Evolutionary conservation across 2,113 vertebrate genomes (phyloP), one percentile per base, ranked within the genome.

Genomic region (Steatornis caripensis): DNA sequence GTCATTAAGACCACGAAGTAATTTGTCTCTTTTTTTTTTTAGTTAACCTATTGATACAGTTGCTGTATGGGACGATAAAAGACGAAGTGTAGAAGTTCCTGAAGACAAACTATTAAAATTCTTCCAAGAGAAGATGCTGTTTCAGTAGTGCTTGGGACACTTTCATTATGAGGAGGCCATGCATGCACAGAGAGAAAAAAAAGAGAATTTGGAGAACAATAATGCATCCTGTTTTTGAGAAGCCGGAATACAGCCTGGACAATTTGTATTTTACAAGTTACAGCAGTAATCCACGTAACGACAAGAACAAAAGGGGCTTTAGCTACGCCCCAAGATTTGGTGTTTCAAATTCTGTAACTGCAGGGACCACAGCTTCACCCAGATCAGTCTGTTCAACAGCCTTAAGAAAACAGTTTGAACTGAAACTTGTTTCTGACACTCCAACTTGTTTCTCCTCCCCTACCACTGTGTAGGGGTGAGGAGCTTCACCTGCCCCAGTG

Each of bases 201-300:
- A 10, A 24, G 45, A 93, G 87, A 94, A 89, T 93, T 37, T 60
- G 51, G 76, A 97, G 89, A 96, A 96, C 91, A 96, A 95, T 94
- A 94, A 93, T 87, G 93, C 91, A 95, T 96, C 94, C 96, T 93
- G 93, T 91, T 95, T 96, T 96, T 89, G 70, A 96, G 84, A 81
- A 84, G 81, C 87, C 39, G 53, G 95, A 97, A 93, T 87, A 87
- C 55, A 93, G 80, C 41, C 48, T 19, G 87, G 74, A 97, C 93
- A 95, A 82, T 48, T 69, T 91, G 94, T 95, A 91, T 96, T 96
- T 91, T 72, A 94, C 27, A 79, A 82, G 61, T 69, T 45, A 19
- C 61, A 60, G 70, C 69, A 72, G 65, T 57, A 82, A 87, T 60
- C 34, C 66, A 72, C 15, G 2, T 65, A 89, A 84, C 0, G 1